Percentiles rank a stretch among this genome's conserved stretches.
Evolutionary conservation across 2,888 invertebrate species (phyloP).

Genomic region (Timandra comae): DNA sequence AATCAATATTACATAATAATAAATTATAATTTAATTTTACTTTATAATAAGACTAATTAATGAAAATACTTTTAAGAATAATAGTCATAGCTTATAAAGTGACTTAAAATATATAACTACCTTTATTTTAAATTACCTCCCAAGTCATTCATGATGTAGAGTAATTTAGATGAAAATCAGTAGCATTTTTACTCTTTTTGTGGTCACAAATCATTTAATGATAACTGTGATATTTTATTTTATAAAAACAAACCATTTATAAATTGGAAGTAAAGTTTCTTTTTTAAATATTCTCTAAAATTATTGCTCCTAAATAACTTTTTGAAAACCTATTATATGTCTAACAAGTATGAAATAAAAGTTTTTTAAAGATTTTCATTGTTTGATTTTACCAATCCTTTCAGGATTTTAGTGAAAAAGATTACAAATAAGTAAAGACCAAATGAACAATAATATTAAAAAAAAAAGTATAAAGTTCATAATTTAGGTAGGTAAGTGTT

Average conservation of each 20-base stretch:
- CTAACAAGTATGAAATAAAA: constrained; percentile 26
- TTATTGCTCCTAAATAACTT: constrained; percentile 19
- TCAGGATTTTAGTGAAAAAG: too few relatives aligned
- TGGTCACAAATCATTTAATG: constrained; percentile 71
- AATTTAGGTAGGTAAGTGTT: too few relatives aligned
- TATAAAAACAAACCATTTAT: constrained; percentile 61
- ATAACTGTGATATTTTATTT: constrained; percentile 77
- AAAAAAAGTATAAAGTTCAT: too few relatives aligned
- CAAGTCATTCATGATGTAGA: constrained; percentile 42
- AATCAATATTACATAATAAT: constrained; percentile 24
- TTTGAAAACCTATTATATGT: constrained; percentile 23
- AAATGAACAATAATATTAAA: too few relatives aligned
- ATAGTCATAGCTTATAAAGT: constrained; percentile 26
- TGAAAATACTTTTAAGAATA: constrained; percentile 24
- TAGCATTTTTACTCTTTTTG: constrained; percentile 50
- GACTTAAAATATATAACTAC: constrained; percentile 26
- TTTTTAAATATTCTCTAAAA: constrained; percentile 26
- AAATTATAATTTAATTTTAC: too few relatives aligned
- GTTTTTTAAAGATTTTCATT: constrained; percentile 32
- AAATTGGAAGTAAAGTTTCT: constrained; percentile 61
- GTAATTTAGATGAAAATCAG: constrained; percentile 31
- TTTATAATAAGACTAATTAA: constrained; percentile 3
- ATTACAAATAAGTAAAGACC: too few relatives aligned
- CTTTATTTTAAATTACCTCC: constrained; percentile 28
- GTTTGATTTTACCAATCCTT: constrained; percentile 5